Base-by-base conservation (phyloP, 1,140 invertebrate genomes). In the Melitaea cinxia region DNA sequence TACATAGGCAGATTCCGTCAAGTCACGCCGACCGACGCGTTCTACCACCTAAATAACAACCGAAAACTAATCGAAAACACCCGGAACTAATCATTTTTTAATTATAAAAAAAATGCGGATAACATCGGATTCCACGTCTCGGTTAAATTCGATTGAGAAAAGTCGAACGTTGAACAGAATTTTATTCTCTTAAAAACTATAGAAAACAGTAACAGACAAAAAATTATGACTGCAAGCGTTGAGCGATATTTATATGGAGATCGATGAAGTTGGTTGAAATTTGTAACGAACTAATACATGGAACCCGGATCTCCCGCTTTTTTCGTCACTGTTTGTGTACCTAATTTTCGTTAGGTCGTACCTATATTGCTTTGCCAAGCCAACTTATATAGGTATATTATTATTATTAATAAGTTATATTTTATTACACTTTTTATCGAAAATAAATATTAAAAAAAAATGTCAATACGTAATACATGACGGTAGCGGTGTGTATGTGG, bases 31-130 rank as follows among this genome's bases (percentile, higher is more conserved):
- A 28, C 68, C 57, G 56, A 45, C 70, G 59, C 65, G 62, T 65
- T 61, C 64, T 61, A 63, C 67, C 62, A 57, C 54, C 56, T 60
- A 35, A 59, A 74, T 75, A 75, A 85, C 76, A 81, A 68, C 82
- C 82, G 69, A 86, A 86, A 83, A 80, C 78, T 83, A 86, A 86
- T 89, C 86, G 77, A 85, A 86, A 85, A 84, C 78, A 82, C 79
- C 86, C 83, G 80, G 78, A 85, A 82, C 87, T 73, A 86, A 88
- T 86, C 74, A 80, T 83, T 82, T 82, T 80, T 65, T 84, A 84
- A 88, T 81, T 78, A 79, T 65, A 77, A 83, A 70, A 7, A 33
- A 85, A 82, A 82, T 73, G 63, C 66, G 73, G 71, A 83, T 77
- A 77, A 55, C 75, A 71, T 78, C 72, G 67, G 65, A 83, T 82